Evolutionary conservation across 2,113 vertebrate genomes (phyloP).

Genomic region (Oreochromis aureus): DNA sequence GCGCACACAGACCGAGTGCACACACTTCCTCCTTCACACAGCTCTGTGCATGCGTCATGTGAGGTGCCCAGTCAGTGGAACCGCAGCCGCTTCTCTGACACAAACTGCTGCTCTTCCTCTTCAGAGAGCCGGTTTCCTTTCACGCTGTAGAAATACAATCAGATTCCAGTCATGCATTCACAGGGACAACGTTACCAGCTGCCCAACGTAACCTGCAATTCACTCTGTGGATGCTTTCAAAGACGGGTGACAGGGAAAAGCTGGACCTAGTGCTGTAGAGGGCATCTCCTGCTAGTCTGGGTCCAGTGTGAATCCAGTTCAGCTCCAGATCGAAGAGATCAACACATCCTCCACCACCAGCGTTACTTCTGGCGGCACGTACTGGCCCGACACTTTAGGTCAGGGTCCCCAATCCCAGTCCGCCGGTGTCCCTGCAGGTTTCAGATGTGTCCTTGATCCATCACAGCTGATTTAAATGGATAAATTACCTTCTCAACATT

Average conservation of each 20-base stretch:
- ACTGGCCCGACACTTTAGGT: not conserved
- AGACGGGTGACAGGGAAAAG: rapidly evolving
- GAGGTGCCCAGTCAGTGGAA: conserved; percentile 45
- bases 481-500: no score
- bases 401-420: no score
- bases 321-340: not conserved
- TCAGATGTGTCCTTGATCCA: no score
- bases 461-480: no score
- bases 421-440: no score
- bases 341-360: not conserved
- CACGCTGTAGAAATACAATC: conserved; percentile 36
- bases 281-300: not conserved
- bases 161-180: not conserved
- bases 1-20: not conserved
- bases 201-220: not conserved
- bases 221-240: not conserved
- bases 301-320: not conserved
- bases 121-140: conserved; percentile 64
- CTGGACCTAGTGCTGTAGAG: not conserved
- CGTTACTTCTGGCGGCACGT: rapidly evolving
- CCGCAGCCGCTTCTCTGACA: conserved; percentile 43
- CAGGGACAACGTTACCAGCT: rapidly evolving
- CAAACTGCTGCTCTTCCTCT: conserved; percentile 61
- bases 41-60: rapidly evolving
- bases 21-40: not conserved